A percentile compares a stretch with the other conserved stretches of the same genome.
phyloP scores from a whole-genome alignment of 2,113 vertebrate species.

The Papio anubis region DNA sequence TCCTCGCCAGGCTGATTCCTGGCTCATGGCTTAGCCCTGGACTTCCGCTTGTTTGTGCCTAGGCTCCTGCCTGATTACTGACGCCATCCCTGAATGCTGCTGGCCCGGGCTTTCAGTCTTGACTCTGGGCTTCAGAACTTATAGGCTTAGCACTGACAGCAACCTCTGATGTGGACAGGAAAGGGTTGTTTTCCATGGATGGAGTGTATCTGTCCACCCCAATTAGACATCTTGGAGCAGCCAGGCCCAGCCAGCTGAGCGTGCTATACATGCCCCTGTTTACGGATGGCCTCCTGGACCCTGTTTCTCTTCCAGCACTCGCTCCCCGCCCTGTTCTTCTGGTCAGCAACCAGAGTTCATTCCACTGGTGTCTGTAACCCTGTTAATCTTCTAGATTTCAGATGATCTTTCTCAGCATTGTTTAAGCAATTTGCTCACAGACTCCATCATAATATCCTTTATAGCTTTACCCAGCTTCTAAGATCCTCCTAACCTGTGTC shows the following conservation, averaged over 20 bases:
- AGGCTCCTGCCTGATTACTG: background rate
- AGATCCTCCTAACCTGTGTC: background rate
- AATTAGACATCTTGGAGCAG: background rate
- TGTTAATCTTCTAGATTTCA: background rate
- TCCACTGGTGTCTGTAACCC: background rate
- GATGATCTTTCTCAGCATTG: background rate
- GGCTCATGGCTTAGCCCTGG: background rate
- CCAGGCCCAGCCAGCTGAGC: background rate
- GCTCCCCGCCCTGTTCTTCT: background rate
- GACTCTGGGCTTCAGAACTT: background rate
- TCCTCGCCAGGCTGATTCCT: constrained; percentile 1
- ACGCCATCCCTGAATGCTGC: background rate
- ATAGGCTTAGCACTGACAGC: background rate
- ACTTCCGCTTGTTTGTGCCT: background rate
- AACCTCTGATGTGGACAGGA: background rate
- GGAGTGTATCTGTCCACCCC: background rate
- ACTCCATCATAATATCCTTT: background rate
- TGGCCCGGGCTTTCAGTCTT: background rate
- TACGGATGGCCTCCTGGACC: background rate
- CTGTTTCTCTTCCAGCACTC: background rate
- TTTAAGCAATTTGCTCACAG: background rate
- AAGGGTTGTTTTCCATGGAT: background rate
- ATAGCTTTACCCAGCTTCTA: background rate
- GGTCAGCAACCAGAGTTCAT: background rate
- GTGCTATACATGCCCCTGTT: background rate